A percentile compares a stretch with the other conserved stretches of the same genome.
These are phyloP conservation scores for Phycodurus eques DNA, from an alignment of 2,113 vertebrate genomes.

Conservation along the genomic window DNA sequence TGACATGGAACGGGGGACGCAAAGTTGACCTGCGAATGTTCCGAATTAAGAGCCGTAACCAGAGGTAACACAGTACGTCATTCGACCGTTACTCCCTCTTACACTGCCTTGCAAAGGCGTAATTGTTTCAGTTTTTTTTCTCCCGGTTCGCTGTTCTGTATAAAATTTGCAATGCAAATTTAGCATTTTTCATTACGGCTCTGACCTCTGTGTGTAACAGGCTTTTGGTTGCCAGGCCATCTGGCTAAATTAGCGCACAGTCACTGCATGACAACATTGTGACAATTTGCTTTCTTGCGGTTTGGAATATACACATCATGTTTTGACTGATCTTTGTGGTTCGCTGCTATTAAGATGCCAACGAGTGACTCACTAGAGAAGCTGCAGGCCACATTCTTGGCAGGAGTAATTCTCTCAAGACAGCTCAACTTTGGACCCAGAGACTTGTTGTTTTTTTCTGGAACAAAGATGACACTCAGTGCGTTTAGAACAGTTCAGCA, in stretches of 20 bases:
- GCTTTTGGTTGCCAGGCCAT: neutral
- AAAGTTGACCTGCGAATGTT: too few species aligned
- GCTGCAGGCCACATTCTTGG: neutral
- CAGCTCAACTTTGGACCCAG: constrained; percentile 15
- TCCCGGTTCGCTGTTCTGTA: too few species aligned
- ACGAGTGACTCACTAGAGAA: neutral
- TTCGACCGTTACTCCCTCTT: too few species aligned
- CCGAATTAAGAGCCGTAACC: too few species aligned
- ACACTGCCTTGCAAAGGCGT: too few species aligned
- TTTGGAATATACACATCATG: neutral
- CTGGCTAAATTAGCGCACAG: neutral
- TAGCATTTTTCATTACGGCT: neutral
- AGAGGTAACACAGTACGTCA: too few species aligned
- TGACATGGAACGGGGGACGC: too few species aligned
- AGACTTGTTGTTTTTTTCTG: neutral
- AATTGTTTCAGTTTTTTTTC: too few species aligned
- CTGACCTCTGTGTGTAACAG: constrained; percentile 13
- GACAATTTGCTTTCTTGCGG: neutral
- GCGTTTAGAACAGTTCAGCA: neutral
- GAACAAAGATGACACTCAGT: neutral
- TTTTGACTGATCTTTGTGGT: neutral
- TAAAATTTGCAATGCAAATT: too few species aligned
- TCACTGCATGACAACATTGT: neutral
- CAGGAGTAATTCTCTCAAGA: neutral
- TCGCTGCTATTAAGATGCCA: neutral